Percentiles rank a stretch among this genome's conserved stretches.
Evolutionary conservation across 2,888 invertebrate species (phyloP).

Genomic region (Hermodice carunculata): DNA sequence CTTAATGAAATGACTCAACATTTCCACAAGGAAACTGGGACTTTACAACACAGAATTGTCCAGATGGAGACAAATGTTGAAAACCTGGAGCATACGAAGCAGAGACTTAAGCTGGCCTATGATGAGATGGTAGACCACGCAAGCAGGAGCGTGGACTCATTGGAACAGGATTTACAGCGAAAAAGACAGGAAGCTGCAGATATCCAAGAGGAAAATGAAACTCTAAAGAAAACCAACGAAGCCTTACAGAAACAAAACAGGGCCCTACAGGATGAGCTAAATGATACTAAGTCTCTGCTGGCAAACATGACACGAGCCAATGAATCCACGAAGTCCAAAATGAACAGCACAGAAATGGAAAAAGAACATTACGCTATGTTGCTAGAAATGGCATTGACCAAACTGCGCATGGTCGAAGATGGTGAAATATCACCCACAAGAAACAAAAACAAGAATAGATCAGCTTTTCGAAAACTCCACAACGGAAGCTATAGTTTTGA

Average conservation of each 20-base stretch:
- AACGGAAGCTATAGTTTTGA: no score
- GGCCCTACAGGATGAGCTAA: neutral
- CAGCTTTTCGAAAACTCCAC: no score
- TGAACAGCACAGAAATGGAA: constrained; percentile 5
- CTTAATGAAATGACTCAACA: constrained; percentile 11
- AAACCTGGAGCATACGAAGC: constrained; percentile 12
- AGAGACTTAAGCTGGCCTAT: constrained; percentile 4
- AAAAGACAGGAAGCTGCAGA: neutral
- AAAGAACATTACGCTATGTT: constrained; percentile 10
- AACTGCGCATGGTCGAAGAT: constrained; percentile 12
- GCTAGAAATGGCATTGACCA: constrained; percentile 13
- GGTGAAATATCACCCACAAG: constrained; percentile 5
- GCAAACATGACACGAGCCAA: neutral
- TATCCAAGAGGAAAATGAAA: neutral
- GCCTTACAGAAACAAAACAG: neutral
- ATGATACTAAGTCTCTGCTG: neutral
- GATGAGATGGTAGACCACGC: constrained; percentile 18
- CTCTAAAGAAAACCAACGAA: neutral
- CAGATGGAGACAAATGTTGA: constrained; percentile 9
- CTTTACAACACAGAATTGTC: constrained; percentile 14
- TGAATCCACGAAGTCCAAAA: constrained; percentile 5
- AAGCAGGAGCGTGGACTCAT: constrained; percentile 9
- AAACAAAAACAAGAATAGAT: no score
- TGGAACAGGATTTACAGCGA: constrained; percentile 9
- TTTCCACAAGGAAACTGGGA: constrained; percentile 15